These are phyloP conservation scores for Eretmochelys imbricata DNA, from an alignment of 2,113 vertebrate species.

Conservation along the genomic window DNA sequence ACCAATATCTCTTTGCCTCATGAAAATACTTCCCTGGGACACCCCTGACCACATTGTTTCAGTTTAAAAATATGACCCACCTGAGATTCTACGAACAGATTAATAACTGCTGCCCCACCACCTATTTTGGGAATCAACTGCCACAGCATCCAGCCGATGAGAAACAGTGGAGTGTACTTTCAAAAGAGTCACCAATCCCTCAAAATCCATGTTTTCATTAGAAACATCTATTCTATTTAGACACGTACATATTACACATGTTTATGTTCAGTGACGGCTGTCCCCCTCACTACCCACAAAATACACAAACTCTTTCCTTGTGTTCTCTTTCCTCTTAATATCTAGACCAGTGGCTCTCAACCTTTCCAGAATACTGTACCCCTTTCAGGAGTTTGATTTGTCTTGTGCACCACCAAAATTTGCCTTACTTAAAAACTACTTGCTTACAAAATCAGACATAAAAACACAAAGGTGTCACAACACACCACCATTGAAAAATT, in stretches of 20 bases:
- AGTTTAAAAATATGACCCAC: not conserved
- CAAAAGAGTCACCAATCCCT: not conserved
- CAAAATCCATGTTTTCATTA: not conserved
- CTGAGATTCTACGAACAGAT: not conserved
- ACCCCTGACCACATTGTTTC: not conserved
- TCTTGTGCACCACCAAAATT: too few relatives aligned
- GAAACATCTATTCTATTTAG: not conserved
- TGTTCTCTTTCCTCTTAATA: constrained; percentile 2
- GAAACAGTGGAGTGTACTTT: not conserved
- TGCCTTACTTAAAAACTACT: too few relatives aligned
- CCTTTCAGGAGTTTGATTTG: too few relatives aligned
- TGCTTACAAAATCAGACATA: too few relatives aligned
- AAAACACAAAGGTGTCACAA: too few relatives aligned
- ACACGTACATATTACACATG: not conserved
- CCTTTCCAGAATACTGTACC: too few relatives aligned
- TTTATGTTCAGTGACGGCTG: not conserved
- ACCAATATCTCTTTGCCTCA: not conserved
- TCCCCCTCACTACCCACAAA: not conserved
- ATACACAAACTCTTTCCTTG: not conserved
- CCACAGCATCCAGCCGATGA: not conserved
- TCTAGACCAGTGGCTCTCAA: not conserved
- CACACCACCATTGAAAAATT: too few relatives aligned
- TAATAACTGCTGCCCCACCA: not conserved
- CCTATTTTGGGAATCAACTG: constrained; percentile 7
- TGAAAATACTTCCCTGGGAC: not conserved